Percentiles rank a stretch among this genome's conserved stretches.
Evolutionary conservation across 2,797 vertebrate species (phyloP).

Genomic region (Sebastolobus alascanus): DNA sequence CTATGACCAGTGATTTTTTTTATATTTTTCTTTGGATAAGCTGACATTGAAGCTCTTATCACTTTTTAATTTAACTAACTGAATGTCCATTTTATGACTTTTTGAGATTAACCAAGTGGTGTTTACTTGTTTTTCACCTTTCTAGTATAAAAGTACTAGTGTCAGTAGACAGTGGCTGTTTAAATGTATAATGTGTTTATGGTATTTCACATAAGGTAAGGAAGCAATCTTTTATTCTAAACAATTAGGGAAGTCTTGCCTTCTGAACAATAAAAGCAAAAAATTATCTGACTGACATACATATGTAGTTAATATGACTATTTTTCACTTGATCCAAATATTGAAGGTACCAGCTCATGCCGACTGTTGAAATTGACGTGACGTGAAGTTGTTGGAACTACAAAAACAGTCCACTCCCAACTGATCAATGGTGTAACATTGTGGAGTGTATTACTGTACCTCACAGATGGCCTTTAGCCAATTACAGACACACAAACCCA

Average conservation of each 20-base stretch:
- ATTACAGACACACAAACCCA: not conserved
- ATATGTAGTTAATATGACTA: not conserved
- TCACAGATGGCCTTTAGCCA: not conserved
- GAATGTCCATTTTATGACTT: not conserved
- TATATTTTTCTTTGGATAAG: not conserved
- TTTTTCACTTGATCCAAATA: not conserved
- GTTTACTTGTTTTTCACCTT: not conserved
- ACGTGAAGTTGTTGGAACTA: not conserved
- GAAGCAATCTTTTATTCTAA: not conserved
- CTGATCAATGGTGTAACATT: not conserved
- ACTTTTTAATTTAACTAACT: slow-evolving; percentile 2
- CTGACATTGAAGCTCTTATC: slow-evolving; percentile 8
- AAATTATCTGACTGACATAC: not conserved
- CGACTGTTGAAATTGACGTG: not conserved
- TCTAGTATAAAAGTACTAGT: not conserved
- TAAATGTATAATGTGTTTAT: not conserved
- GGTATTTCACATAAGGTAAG: not conserved
- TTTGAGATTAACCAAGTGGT: not conserved
- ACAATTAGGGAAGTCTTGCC: not conserved
- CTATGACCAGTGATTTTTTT: not conserved
- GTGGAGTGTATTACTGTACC: not conserved
- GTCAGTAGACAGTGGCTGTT: not conserved
- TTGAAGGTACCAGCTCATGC: not conserved
- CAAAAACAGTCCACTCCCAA: not conserved
- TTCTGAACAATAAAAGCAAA: not conserved